phyloP scores from a whole-genome alignment of 2,888 invertebrate genomes.

The Drosophila rubida region DNA sequence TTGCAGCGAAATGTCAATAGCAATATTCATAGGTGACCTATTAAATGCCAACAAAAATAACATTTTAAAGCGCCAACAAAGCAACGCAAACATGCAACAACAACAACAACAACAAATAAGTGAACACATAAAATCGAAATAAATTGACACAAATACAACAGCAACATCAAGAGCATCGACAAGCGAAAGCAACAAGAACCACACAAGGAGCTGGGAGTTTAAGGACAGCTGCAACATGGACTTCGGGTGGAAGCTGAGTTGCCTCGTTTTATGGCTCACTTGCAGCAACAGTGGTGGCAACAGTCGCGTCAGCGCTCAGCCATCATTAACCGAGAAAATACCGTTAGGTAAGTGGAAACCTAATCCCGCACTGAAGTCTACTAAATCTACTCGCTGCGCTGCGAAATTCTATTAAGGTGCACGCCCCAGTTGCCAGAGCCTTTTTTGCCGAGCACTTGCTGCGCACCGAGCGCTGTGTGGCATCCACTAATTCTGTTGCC shows the following conservation, averaged over 20 bases:
- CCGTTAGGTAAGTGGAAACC: conserved; percentile 83
- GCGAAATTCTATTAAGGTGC: conserved; percentile 13
- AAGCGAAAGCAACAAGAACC: conserved; percentile 24
- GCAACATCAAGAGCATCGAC: conserved; percentile 35
- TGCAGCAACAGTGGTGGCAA: conserved; percentile 58
- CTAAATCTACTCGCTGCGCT: conserved; percentile 1
- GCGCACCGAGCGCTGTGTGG: not conserved
- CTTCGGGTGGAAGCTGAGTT: conserved; percentile 76
- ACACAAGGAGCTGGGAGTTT: conserved; percentile 28
- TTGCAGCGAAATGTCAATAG: conserved; percentile 34
- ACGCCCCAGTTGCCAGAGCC: conserved; percentile 6
- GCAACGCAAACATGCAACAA: conserved; percentile 50
- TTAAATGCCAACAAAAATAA: conserved; percentile 28
- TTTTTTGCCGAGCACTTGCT: not conserved
- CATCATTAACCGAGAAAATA: conserved; percentile 85
- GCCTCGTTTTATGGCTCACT: conserved; percentile 82
- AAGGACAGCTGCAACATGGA: conserved; percentile 77
- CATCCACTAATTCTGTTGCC: not conserved
- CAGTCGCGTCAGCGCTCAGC: conserved; percentile 78
- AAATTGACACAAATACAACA: conserved; percentile 25
- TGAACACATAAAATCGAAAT: conserved; percentile 31
- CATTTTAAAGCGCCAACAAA: conserved; percentile 22
- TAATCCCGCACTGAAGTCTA: conserved; percentile 15
- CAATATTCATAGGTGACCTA: conserved; percentile 5
- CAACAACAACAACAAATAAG: conserved; percentile 38